Evolutionary conservation across 2,888 invertebrate genomes (phyloP), one percentile per base, ranked within the genome.

Genomic region (Mythimna impura): DNA sequence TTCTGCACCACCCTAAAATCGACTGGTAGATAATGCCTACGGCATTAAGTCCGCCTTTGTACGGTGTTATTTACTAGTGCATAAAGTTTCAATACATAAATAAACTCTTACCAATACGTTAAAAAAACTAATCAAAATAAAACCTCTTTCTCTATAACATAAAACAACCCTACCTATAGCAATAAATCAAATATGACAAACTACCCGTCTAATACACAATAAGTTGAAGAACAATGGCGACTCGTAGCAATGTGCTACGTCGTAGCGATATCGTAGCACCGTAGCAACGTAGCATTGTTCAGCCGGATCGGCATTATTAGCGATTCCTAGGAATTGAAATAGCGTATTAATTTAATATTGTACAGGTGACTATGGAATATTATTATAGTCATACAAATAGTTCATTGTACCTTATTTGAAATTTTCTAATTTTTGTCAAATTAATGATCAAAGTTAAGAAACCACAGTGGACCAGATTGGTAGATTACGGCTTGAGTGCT

Each of bases 151-250:
- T 20, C 9, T 57, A 22, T 22, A 47, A 25, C 20, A 36, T 12
- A 75, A 66, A 62, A 61, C 25, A 40, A 57, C 10, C 5, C 4
- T 20, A 61, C 65, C 55, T 50, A 25, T 10, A 62, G 66, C 22
- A 66, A 77, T 77, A 80, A 74, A 80, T 77, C 77, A 77, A 66
- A 57, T 57, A 22, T 30, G 80, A 63, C 80, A 77, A 77, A 77
- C 80, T 77, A 77, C 81, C 43, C 75, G 40, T 66, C 77, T 62
- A 80, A 65, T 57, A 57, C 75, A 80, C 80, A 77, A 77, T 77
- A 77, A 55, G 17, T 62, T 80, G 40, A 36, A 30, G 74, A 80
- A 77, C 81, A 77, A 77, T 75, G 12, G 55, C 65, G 54, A 17
- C 40, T 64, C 73, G 80, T 76, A 80, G 74, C 74, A 61, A 55